Base-by-base conservation (phyloP, 2,888 invertebrate species). In the Tanypteryx hageni region DNA sequence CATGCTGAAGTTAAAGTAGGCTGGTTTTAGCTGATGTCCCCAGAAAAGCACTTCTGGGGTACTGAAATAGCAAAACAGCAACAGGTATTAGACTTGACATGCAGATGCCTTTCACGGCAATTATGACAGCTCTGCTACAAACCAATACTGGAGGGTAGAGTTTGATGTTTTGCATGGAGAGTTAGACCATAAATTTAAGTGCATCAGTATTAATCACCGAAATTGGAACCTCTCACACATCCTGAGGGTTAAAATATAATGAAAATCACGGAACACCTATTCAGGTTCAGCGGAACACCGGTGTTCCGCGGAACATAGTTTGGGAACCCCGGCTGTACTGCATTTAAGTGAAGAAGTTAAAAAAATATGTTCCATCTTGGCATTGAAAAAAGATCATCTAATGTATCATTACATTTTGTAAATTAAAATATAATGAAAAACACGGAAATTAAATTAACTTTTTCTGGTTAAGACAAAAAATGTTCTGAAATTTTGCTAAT, bases 1-100 rank as follows among this genome's bases (percentile, higher is more conserved):
- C 96, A 92, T 96, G 96, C 96, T 96, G 96, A 96, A 96, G 96
- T 95, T 96, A 96, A 95, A 93, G 81, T 83, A 10, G 64, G 93
- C 93, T 93, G 82, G 92, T 92, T 83, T 58, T 44, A 64, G 64
- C 68, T 92, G 56, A 31, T 18, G 22, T 44, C 61, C 56, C 81
- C 44, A 85, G 92, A n/a, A 76, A 81, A 61, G 13, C 27, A 3
- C 61, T 44, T 92, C 31, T 22, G 31, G 18, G 44, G 76, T n/a
- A 22, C 0, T 13, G 9, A 4, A n/a, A n/a, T 61, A 27, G 61
- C 61, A 59, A 82, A 83, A 92, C 82, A 92, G 92, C 85, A 86
- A 27, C 2, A 16, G 11, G 16, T 83, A 7, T 3, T 57, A 44
- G 86, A 57, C 81, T 58, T 89, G 18, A 58, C 44, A 31, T 81